Evolutionary conservation across 2,797 vertebrate species (phyloP).

Genomic region (Dryobates pubescens): DNA sequence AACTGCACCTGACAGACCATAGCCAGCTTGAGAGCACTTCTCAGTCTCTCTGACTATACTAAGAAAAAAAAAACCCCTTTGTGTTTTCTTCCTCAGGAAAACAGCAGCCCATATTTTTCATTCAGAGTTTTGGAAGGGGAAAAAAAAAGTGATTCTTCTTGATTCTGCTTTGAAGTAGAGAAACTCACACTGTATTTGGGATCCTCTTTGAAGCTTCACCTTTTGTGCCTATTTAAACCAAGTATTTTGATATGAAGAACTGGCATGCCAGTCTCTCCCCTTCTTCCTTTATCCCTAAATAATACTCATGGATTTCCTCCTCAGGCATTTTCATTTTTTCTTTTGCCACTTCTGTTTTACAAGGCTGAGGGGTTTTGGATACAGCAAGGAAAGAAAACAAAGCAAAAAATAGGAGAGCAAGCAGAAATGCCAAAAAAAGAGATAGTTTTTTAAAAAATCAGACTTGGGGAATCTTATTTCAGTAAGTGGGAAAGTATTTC

Average conservation of each 20-base stretch:
- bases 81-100: slow-evolving; percentile 6
- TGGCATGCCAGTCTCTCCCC: not conserved
- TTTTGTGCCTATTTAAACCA: slow-evolving; percentile 10
- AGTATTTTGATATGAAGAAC: not conserved
- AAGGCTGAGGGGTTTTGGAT: not conserved
- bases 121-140: not conserved
- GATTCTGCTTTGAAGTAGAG: not conserved
- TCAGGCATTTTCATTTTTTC: not conserved
- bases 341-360: slow-evolving; percentile 12
- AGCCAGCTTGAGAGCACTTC: slow-evolving; percentile 19
- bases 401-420: not conserved
- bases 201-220: slow-evolving; percentile 33
- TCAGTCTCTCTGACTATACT: not conserved
- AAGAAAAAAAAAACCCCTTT: not conserved
- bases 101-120: slow-evolving; percentile 1
- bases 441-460: too few species aligned
- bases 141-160: not conserved
- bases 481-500: not conserved
- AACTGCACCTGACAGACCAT: slow-evolving; percentile 43
- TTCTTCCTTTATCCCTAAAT: not conserved
- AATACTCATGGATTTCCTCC: slow-evolving; percentile 15
- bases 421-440: not conserved
- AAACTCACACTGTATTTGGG: not conserved
- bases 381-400: not conserved
- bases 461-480: not conserved